Conservation (phyloP, 2,113 vertebrate genomes). For the Sitta europaea region DNA sequence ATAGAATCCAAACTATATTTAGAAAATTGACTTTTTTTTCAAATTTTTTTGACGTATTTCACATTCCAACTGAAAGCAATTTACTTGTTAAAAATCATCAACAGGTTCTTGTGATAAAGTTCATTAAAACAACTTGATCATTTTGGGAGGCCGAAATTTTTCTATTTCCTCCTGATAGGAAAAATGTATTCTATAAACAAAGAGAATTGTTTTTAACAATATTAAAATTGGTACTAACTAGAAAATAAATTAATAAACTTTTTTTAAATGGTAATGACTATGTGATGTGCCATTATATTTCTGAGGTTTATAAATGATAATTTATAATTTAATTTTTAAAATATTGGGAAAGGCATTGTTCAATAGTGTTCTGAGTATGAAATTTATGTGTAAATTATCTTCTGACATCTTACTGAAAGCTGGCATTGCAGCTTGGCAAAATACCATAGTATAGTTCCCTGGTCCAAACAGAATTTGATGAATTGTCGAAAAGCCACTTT, state of each 20-base stretch:
- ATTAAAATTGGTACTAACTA: background rate
- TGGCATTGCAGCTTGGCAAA: conserved; percentile 39
- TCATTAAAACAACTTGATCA: background rate
- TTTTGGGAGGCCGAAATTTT: background rate
- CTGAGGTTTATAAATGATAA: background rate
- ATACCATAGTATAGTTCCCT: background rate
- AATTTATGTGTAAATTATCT: conserved; percentile 46
- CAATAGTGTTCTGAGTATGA: background rate
- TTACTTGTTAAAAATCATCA: background rate
- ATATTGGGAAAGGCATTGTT: background rate
- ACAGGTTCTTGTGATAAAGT: background rate
- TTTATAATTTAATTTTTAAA: background rate
- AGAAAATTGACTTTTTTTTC: background rate
- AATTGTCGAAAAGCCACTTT: conserved; percentile 48
- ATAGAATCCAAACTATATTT: background rate
- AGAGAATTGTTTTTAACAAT: background rate
- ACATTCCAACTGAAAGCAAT: background rate
- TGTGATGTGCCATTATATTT: background rate
- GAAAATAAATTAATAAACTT: background rate
- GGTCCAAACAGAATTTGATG: conserved; percentile 40
- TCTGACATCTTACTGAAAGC: conserved; percentile 49
- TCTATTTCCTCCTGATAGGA: background rate
- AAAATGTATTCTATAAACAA: background rate
- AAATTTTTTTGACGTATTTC: background rate
- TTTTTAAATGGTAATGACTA: background rate